A percentile compares a stretch with the other conserved stretches of the same genome.
These are phyloP conservation scores for Scaptomyza flava DNA, from an alignment of 2,888 invertebrate genomes.

Conservation along the genomic window DNA sequence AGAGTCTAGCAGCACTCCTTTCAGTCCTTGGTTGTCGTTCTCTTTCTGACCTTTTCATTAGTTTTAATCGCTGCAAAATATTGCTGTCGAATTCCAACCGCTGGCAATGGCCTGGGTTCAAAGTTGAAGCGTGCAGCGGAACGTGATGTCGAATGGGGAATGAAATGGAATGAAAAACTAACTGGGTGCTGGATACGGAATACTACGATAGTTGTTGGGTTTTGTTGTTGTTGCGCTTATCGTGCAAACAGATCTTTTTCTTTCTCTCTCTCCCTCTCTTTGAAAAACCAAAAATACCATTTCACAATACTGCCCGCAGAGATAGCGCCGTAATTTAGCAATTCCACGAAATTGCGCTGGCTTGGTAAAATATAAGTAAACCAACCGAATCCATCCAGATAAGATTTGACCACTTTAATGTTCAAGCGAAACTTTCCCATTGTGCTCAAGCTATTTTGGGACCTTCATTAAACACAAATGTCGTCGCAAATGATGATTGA, in stretches of 20 bases:
- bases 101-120: slow-evolving; percentile 49
- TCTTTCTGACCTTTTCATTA: slow-evolving; percentile 69
- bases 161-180: neutral
- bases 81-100: slow-evolving; percentile 45
- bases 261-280: too few species aligned
- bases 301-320: slow-evolving; percentile 33
- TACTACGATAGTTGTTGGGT: slow-evolving; percentile 6
- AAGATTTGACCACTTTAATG: slow-evolving; percentile 22
- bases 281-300: neutral
- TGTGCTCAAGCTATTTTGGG: slow-evolving; percentile 16
- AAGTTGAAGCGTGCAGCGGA: slow-evolving; percentile 61
- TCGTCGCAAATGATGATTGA: slow-evolving; percentile 32
- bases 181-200: slow-evolving; percentile 6
- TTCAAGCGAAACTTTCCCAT: slow-evolving; percentile 6
- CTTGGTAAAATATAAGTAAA: slow-evolving; percentile 3
- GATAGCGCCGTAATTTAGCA: slow-evolving; percentile 26
- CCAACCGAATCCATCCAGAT: slow-evolving; percentile 16
- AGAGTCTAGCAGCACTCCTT: slow-evolving; percentile 12
- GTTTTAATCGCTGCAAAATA: slow-evolving; percentile 68
- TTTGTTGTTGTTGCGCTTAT: slow-evolving; percentile 25
- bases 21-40: slow-evolving; percentile 20
- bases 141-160: slow-evolving; percentile 30
- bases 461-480: slow-evolving; percentile 19
- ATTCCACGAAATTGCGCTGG: slow-evolving; percentile 21
- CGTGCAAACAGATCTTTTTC: slow-evolving; percentile 21